Percentiles rank a stretch among this genome's conserved stretches.
Conservation (phyloP, 2,113 vertebrate species). For the Vireo altiloquus region DNA sequence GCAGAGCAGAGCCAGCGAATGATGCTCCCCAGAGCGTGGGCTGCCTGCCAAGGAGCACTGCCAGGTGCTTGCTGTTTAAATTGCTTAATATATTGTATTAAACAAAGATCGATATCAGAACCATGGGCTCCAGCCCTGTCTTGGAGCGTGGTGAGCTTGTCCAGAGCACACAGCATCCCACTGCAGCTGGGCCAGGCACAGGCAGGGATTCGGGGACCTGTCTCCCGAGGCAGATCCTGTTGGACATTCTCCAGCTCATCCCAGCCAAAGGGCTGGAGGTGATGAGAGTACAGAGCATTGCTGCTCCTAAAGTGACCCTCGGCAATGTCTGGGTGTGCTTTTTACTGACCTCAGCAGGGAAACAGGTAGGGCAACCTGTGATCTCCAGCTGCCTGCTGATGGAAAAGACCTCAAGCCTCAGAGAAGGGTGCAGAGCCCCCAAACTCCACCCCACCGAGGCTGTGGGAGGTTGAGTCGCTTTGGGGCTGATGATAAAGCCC, state of each 20-base stretch:
- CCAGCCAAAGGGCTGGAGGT: neutral
- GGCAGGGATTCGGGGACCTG: accelerated
- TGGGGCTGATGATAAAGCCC: neutral
- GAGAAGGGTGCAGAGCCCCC: neutral
- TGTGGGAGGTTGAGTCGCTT: neutral
- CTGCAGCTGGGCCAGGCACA: neutral
- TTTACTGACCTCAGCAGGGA: neutral
- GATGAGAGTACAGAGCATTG: accelerated
- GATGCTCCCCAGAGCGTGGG: neutral
- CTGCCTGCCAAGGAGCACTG: conserved; percentile 6
- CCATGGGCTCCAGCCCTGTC: neutral
- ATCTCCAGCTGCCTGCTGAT: neutral
- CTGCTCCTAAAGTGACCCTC: neutral
- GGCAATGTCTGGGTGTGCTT: neutral
- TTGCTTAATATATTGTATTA: neutral
- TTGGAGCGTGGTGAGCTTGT: neutral
- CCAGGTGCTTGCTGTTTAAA: neutral
- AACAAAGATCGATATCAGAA: neutral
- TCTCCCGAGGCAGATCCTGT: neutral
- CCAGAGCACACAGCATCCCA: neutral
- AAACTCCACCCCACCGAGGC: accelerated
- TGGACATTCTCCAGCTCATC: neutral
- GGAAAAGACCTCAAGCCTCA: neutral
- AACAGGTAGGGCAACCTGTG: neutral
- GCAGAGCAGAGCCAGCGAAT: neutral